Base-by-base conservation (phyloP, 1,140 invertebrate species). In the Nephila pilipes region DNA sequence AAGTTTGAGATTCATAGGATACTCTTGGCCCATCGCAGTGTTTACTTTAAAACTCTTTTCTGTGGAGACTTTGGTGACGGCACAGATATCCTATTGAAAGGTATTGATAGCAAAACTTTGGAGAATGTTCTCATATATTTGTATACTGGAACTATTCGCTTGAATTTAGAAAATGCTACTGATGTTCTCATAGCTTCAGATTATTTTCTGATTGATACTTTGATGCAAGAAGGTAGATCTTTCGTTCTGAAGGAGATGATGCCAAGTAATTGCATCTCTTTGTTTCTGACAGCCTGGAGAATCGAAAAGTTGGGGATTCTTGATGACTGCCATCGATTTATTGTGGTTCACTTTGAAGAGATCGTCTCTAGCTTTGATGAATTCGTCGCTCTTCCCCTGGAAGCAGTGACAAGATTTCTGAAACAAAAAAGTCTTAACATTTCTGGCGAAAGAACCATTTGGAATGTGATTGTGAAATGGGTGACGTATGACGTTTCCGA, bases 1-100 rank as follows among this genome's bases (percentile, higher is more conserved):
- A 14, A 58, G 6, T 92, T 92, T 32, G 10, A 25, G 20, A 32
- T 92, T 36, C 80, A 92, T 58, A 92, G 46, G 54, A 88, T 69
- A 1, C 18, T 46, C 8, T 69, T 88, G 63, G 87, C 60, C 20
- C n/a, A 46, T 4, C 36, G 29, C 12, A 69, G 46, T 20, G 12
- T 54, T 2, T 88, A 46, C 63, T 88, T 88, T 60, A 25, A 32
- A 14, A 22, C 60, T 22, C 36, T 88, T 12, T 88, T 69, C 63
- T 69, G 32, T 20, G 58, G 58, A 1, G 63, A 69, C n/a, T 88
- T 88, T 69, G 5, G 16, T 1, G 38, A 69, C 63, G 58, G 85
- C 18, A 2, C 29, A n/a, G 85, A 87, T 22, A 29, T 87, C 16
- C 32, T 87, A 6, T n/a, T 87, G 5, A 58, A 36, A 87, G 54